Evolutionary conservation across 2,113 vertebrate genomes (phyloP), one percentile per base, ranked within the genome.

Genomic region (Malurus elegans): DNA sequence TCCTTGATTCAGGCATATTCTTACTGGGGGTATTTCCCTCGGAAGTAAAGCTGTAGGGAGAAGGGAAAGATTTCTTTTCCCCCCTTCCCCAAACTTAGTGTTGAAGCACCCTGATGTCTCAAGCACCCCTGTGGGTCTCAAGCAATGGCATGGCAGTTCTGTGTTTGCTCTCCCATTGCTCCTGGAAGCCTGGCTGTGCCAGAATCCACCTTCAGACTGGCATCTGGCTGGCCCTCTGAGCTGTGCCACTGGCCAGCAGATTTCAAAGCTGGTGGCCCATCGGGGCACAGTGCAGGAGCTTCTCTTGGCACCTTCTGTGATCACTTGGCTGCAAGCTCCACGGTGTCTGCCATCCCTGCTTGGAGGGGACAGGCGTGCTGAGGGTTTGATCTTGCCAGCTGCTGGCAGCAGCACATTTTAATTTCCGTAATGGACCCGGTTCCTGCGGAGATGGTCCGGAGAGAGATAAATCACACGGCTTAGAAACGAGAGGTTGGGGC

Each of bases 341-440:
- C 48, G 80, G 72, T 71, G 76, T 90, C 76, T 95, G 91, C 94
- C 74, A 64, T 93, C 67, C 40, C 76, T 82, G 85, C 61, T 90
- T 2, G 21, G 67, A 95, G 88, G 79, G 85, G 83, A 75, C 24
- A 31, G 82, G 73, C 36, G 0, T 88, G 58, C 76, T 65, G 78
- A 60, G 50, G 73, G 71, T 86, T 93, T 84, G 71, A 92, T 95
- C 78, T 72, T 94, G 95, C 95, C 90, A 92, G 67, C 82, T 88
- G 91, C 94, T 97, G 96, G 96, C 96, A 94, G 65, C 36, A 91
- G 95, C 91, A 96, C 81, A 81, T 86, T 96, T 97, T 96, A 96
- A 97, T 97, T 97, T 97, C 93, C 8, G 40, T 97, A 97, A 97
- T 97, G 96, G 95, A 95, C 78, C 94, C 57, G 74, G 47, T 88